Base-by-base conservation (phyloP, 2,113 vertebrate genomes). In the Synodontis membranacea region DNA sequence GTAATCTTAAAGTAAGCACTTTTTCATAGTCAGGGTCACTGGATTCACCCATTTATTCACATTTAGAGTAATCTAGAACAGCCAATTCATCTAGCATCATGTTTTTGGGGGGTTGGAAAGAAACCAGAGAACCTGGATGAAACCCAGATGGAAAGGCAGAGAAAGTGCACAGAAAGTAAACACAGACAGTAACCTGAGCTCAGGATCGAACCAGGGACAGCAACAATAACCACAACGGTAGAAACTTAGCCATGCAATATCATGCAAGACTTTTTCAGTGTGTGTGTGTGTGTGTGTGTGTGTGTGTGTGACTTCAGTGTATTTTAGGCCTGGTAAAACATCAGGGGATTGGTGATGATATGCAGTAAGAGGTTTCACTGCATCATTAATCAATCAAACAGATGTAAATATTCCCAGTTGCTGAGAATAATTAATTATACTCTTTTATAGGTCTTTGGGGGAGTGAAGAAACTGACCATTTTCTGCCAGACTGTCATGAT, bases 401-500 rank as follows among this genome's bases (percentile, higher is more conserved):
- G 42, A 75, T 86, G 48, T 60, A 86, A 58, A 72, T 50, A 54
- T 75, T 37, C 54, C 50, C 39, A 58, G 14, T 42, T 54, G 74
- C 19, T 28, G 39, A 62, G 52, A 82, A 64, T 76, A 72, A 83
- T 82, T 60, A 58, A 48, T 80, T 66, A 56, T 25, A 48, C 12
- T 48, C 56, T 62, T 75, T 86, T 62, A 81, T 4, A 75, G 23
- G 31, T 31, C 37, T 70, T 74, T n/a, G 50, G 66, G 79, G 48
- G 8, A 52, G 44, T 11, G 14, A 10, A 78, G 58, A 78, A 78
- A 75, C 42, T 78, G 56, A 42, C 56, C 68, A 82, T 54, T 19
- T 19, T 60, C 19, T 76, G 86, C 6, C 70, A 76, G 70, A 48
- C 54, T 46, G 50, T 50, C n/a, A 14, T 86, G 64, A 60, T 87